Evolutionary conservation across 2,113 vertebrate genomes (phyloP).

Genomic region (Ptychochromis oligacanthus): DNA sequence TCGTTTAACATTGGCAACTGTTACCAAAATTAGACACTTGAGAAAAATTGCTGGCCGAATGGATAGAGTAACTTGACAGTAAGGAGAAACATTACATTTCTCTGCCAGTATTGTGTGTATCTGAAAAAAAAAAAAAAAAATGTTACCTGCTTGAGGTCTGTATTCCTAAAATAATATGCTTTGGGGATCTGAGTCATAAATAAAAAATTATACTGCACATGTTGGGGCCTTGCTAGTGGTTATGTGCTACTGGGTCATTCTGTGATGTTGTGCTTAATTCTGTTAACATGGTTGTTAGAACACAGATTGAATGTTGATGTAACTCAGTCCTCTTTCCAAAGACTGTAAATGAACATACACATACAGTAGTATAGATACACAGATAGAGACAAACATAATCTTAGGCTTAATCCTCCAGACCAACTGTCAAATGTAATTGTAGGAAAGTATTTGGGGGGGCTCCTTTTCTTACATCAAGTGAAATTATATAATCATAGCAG

Average conservation of each 20-base stretch:
- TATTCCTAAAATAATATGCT: neutral
- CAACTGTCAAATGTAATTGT: conserved; percentile 62
- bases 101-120: neutral
- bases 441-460: conserved; percentile 50
- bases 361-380: conserved; percentile 7
- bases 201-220: conserved; percentile 41
- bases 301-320: conserved; percentile 43
- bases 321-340: conserved; percentile 8
- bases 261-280: conserved; percentile 43
- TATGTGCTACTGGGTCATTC: conserved; percentile 27
- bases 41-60: neutral
- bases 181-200: conserved; percentile 28
- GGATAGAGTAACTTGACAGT: neutral
- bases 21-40: neutral
- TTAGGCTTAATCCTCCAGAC: conserved; percentile 36
- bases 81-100: neutral
- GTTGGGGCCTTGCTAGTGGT: conserved; percentile 46
- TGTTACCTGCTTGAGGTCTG: neutral
- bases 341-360: neutral
- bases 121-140: neutral
- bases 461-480: conserved; percentile 60
- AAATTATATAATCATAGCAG: conserved; percentile 64
- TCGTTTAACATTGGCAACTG: neutral
- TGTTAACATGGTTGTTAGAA: conserved; percentile 29
- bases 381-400: conserved; percentile 37